A percentile compares a stretch with the other conserved stretches of the same genome.
Evolutionary conservation across 2,797 vertebrate genomes (phyloP).

Genomic region (Thripadectes ignobilis): DNA sequence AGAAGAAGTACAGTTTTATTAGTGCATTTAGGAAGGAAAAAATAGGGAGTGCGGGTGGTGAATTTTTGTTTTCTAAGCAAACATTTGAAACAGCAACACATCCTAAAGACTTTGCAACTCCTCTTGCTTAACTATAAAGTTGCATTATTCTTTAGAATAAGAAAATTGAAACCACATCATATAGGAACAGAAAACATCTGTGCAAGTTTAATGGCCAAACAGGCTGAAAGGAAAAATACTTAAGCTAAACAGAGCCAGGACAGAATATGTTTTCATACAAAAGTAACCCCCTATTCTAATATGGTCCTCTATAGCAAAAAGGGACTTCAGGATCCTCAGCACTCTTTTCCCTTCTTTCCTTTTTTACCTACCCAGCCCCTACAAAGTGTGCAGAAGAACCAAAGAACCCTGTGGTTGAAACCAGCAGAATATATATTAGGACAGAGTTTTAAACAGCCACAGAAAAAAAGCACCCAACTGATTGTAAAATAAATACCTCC

Average conservation of each 20-base stretch:
- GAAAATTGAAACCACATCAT: constrained; percentile 64
- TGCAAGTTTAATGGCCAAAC: constrained; percentile 57
- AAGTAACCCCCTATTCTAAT: constrained; percentile 16
- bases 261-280: constrained; percentile 26
- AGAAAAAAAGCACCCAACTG: background rate
- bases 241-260: constrained; percentile 40
- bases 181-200: constrained; percentile 75
- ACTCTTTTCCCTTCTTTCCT: background rate
- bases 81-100: constrained; percentile 61
- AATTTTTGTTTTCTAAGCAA: constrained; percentile 58
- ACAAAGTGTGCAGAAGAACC: constrained; percentile 18
- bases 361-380: constrained; percentile 1
- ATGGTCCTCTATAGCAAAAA: constrained; percentile 8
- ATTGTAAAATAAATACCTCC: constrained; percentile 78
- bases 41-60: background rate
- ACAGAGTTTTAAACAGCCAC: background rate
- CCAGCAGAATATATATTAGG: background rate
- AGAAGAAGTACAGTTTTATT: background rate
- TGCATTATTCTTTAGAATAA: constrained; percentile 53
- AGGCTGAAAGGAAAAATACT: constrained; percentile 1
- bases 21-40: constrained; percentile 28
- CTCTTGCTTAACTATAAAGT: constrained; percentile 57
- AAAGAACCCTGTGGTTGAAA: background rate
- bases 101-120: constrained; percentile 54
- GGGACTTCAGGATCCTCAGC: background rate